These are phyloP conservation scores for Tonatia bakeri DNA, from an alignment of 2,113 vertebrate genomes.

Conservation along the genomic window DNA sequence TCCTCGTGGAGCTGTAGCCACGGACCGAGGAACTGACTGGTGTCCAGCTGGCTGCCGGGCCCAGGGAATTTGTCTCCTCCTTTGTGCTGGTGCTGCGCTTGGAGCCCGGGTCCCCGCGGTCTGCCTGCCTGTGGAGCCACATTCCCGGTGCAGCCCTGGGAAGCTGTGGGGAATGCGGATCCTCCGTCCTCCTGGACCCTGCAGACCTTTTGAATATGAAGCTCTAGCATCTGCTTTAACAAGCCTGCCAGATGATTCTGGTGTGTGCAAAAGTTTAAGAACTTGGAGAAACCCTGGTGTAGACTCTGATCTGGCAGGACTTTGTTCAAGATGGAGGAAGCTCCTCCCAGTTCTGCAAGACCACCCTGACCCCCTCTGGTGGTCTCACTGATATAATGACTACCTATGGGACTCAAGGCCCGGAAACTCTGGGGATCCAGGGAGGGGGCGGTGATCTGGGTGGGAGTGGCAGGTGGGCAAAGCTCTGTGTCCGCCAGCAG, in stretches of 20 bases:
- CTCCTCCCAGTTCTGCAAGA: not conserved
- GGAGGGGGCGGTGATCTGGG: not conserved
- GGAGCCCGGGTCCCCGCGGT: not conserved
- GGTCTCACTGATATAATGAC: not conserved
- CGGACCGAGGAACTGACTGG: not conserved
- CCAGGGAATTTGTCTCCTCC: not conserved
- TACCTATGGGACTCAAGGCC: not conserved
- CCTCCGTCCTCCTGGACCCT: not conserved
- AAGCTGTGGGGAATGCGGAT: not conserved
- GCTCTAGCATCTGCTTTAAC: not conserved
- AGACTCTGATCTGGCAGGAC: not conserved
- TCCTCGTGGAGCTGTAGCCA: not conserved
- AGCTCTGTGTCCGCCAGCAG: not conserved
- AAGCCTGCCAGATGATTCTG: not conserved
- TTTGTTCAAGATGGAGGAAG: not conserved
- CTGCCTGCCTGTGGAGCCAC: fast-evolving
- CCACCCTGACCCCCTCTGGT: not conserved
- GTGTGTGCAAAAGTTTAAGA: fast-evolving
- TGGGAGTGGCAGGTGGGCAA: not conserved
- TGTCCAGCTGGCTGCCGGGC: not conserved
- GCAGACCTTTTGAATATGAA: not conserved
- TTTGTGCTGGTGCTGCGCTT: not conserved
- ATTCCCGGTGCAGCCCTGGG: no score
- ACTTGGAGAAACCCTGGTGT: not conserved
- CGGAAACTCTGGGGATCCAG: not conserved